Conservation (phyloP, 2,797 vertebrate genomes). For the Crocodylus rhombifer region DNA sequence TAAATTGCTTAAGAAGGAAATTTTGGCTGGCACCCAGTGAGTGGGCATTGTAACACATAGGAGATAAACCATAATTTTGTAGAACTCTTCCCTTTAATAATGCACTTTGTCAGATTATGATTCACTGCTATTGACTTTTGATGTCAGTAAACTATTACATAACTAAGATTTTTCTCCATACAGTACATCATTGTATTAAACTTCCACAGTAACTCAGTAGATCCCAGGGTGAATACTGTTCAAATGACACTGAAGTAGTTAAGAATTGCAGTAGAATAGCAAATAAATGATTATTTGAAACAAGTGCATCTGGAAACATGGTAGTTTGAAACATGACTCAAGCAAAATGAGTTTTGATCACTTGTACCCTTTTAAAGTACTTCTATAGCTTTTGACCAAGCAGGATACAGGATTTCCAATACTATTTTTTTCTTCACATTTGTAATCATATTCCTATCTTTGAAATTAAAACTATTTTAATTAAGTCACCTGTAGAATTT, state of each 20-base stretch:
- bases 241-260: not conserved
- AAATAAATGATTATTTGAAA: not conserved
- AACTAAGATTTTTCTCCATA: not conserved
- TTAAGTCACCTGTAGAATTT: not conserved
- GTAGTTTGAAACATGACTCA: not conserved
- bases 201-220: not conserved
- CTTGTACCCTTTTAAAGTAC: not conserved
- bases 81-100: constrained; percentile 45
- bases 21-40: not conserved
- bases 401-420: not conserved
- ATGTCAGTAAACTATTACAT: constrained; percentile 29
- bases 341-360: not conserved
- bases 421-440: not conserved
- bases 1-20: not conserved
- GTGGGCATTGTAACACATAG: constrained; percentile 10
- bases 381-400: not conserved
- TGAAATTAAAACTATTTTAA: not conserved
- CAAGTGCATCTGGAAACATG: rapidly evolving
- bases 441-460: not conserved
- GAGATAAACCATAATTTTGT: constrained; percentile 33
- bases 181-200: not conserved
- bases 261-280: not conserved
- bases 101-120: constrained; percentile 34
- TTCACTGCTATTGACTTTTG: constrained; percentile 19
- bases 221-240: not conserved